Base-by-base conservation (phyloP, 1,140 invertebrate genomes). In the Himalopsyche phryganea region DNA sequence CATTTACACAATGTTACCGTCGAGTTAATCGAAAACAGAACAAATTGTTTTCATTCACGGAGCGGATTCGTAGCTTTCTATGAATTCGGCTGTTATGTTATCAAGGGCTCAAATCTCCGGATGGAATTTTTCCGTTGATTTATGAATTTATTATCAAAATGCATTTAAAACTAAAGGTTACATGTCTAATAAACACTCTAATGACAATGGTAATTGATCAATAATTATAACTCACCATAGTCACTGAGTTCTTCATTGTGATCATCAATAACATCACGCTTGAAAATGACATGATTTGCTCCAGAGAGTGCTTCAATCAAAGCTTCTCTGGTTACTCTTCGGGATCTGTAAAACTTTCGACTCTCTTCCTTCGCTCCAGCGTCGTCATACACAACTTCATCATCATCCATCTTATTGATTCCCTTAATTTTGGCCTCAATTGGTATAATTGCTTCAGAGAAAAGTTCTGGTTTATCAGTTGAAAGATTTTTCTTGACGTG, bases 201-300 rank as follows among this genome's bases (percentile, higher is more conserved):
- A n/a, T n/a, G n/a, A n/a, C n/a, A n/a, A n/a, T n/a, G n/a, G n/a
- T n/a, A n/a, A n/a, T n/a, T n/a, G n/a, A n/a, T n/a, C 4, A 28
- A 28, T 28, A 28, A 28, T 28, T 28, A 9, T 38, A 19, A 63
- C 79, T 79, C 73, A 90, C 87, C 84, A 69, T 86, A 90, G 73
- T 90, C 87, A 68, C 85, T 82, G 19, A 80, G 69, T 53, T 81
- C 80, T 46, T 80, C 76, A n/a, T 82, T 80, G n/a, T 65, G 60
- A 44, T 65, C 55, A 10, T 68, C 32, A 6, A 73, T 65, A 2
- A 73, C 69, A 53, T 81, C 82, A 53, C 85, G 72, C 67, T 85
- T 87, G 70, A 83, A 88, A 47, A 88, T 77, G 40, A 86, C 77
- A 68, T 87, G 85, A 36, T 80, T 77, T 7, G 76, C 75, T 41